Conservation (phyloP, 2,888 invertebrate species). For the Amblyjoppa proteus region DNA sequence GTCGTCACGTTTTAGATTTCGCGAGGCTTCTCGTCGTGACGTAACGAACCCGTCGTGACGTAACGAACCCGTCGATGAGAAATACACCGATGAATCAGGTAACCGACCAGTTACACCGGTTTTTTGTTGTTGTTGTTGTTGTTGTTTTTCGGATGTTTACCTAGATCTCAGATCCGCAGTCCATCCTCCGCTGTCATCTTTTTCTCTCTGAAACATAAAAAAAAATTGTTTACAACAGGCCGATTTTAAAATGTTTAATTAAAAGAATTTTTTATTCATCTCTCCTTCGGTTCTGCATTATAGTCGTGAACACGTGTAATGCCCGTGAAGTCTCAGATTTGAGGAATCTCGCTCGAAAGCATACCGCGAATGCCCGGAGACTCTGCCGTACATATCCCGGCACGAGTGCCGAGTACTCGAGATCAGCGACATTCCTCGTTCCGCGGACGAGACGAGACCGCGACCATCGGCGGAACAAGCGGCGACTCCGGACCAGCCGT, state of each 20-base stretch:
- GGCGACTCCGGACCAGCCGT: background rate
- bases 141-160: conserved; percentile 63
- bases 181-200: conserved; percentile 73
- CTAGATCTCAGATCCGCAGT: conserved; percentile 76
- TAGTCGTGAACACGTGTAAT: conserved; percentile 1
- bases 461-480: conserved; percentile 33
- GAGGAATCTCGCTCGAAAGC: conserved; percentile 46
- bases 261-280: too few relatives aligned
- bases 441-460: conserved; percentile 47
- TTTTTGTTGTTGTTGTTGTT: background rate
- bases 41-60: conserved; percentile 31
- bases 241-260: background rate
- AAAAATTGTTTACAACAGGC: conserved; percentile 7
- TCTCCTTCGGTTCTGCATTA: too few relatives aligned
- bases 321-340: background rate
- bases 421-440: conserved; percentile 55
- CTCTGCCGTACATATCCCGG: conserved; percentile 32
- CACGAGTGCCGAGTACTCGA: conserved; percentile 46
- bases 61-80: conserved; percentile 21
- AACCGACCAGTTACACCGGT: conserved; percentile 4
- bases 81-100: conserved; percentile 22
- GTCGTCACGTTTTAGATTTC: conserved; percentile 32
- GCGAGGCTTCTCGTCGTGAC: conserved; percentile 19
- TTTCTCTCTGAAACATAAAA: conserved; percentile 59
- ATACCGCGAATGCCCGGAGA: conserved; percentile 46